Conservation (phyloP, 2,797 vertebrate species). For the Micrastur ruficollis region DNA sequence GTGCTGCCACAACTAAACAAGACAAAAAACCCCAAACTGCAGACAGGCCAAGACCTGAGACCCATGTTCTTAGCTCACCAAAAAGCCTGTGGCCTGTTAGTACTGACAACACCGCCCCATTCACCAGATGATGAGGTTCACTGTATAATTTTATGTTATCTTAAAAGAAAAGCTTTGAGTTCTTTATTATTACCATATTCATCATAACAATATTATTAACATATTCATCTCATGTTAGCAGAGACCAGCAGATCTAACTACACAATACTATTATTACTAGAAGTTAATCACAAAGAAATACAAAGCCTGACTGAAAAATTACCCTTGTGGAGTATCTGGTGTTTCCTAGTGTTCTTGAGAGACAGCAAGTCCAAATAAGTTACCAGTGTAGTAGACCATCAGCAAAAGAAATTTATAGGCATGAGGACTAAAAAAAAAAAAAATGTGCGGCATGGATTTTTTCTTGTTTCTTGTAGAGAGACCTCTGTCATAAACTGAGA, state of each 20-base stretch:
- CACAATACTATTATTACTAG: background rate
- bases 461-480: background rate
- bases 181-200: background rate
- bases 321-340: background rate
- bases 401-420: background rate
- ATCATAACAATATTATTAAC: background rate
- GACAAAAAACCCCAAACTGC: background rate
- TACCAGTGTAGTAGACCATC: background rate
- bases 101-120: background rate
- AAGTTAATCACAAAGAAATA: background rate
- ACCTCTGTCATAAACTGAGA: background rate
- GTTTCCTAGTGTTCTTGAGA: background rate
- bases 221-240: background rate
- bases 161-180: background rate
- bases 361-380: background rate
- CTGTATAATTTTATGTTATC: background rate
- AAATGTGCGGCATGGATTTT: background rate
- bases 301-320: background rate
- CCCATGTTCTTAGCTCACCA: background rate
- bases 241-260: background rate
- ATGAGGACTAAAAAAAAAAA: background rate
- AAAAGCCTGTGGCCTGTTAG: background rate
- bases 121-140: background rate
- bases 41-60: background rate
- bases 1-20: background rate